Percentiles rank a stretch among this genome's conserved stretches.
Evolutionary conservation across 1,140 invertebrate species (phyloP).

Genomic region (Drosophila auraria): DNA sequence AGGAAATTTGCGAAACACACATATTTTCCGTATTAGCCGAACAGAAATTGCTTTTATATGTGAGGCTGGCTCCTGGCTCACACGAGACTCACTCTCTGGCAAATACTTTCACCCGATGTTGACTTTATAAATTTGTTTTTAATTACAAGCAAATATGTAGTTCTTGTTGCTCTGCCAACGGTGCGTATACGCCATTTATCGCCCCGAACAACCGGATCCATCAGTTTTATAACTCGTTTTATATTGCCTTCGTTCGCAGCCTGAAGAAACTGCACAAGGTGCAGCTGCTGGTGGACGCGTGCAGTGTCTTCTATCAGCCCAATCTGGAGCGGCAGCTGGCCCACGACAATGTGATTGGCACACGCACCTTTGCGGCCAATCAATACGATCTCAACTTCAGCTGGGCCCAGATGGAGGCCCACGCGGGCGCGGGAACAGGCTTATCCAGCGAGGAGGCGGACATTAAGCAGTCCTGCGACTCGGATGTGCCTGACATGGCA

Average conservation of each 20-base stretch:
- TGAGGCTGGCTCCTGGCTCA: constrained; percentile 27
- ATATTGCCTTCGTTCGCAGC: constrained; percentile 29
- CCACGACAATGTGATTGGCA: constrained; percentile 80
- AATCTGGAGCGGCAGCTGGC: constrained; percentile 79
- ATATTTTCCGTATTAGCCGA: constrained; percentile 44
- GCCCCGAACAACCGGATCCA: constrained; percentile 17
- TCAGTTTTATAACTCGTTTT: constrained; percentile 8
- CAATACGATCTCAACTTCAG: constrained; percentile 84
- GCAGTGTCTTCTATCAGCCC: constrained; percentile 83
- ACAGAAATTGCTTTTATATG: constrained; percentile 26
- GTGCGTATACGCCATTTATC: constrained; percentile 38
- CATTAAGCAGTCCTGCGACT: constrained; percentile 40
- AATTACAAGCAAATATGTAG: constrained; percentile 60
- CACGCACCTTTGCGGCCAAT: constrained; percentile 78
- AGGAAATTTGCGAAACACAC: constrained; percentile 37
- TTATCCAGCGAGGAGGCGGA: constrained; percentile 1
- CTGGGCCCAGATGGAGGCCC: constrained; percentile 82
- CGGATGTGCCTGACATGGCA: constrained; percentile 67
- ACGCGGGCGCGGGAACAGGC: constrained; percentile 30
- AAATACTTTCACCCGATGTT: constrained; percentile 39
- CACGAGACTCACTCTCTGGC: constrained; percentile 24
- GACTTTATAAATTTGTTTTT: constrained; percentile 67
- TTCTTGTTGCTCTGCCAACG: constrained; percentile 11
- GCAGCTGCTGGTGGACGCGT: constrained; percentile 71
- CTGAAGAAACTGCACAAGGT: constrained; percentile 84